These are phyloP conservation scores for Chironomus riparius DNA, from an alignment of 2,888 invertebrate genomes.

Conservation along the genomic window DNA sequence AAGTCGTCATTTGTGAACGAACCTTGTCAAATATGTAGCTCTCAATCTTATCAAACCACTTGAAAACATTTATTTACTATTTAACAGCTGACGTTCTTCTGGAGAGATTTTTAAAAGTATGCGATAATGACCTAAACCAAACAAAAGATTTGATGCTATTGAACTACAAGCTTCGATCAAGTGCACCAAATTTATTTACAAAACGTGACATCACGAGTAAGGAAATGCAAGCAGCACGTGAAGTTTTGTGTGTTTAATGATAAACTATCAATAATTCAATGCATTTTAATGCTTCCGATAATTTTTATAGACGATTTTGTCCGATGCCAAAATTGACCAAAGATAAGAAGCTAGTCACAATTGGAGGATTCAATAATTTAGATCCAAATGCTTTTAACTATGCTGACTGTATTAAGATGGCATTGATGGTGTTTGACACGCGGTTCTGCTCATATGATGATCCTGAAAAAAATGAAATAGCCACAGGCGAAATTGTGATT, in stretches of 20 bases:
- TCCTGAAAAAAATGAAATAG: background rate
- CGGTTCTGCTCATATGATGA: background rate
- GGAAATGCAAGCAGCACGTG: background rate
- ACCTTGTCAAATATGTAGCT: too few species aligned
- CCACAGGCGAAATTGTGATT: background rate
- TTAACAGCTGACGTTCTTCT: background rate
- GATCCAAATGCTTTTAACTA: background rate
- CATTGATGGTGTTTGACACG: background rate
- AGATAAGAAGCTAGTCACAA: background rate
- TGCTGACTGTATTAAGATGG: background rate
- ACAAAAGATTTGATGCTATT: background rate
- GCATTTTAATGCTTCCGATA: background rate
- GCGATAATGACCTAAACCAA: background rate
- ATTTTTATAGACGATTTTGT: background rate
- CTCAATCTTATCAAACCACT: too few species aligned
- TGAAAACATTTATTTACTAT: background rate
- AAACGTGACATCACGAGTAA: background rate
- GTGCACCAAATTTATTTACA: background rate
- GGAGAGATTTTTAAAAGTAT: background rate
- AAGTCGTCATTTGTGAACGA: too few species aligned
- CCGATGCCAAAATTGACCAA: background rate
- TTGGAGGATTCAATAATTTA: background rate
- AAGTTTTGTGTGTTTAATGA: background rate
- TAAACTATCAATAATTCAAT: background rate
- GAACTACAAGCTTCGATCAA: background rate